Evolutionary conservation across 2,797 vertebrate species (phyloP).

Genomic region (Myotis findleyi): DNA sequence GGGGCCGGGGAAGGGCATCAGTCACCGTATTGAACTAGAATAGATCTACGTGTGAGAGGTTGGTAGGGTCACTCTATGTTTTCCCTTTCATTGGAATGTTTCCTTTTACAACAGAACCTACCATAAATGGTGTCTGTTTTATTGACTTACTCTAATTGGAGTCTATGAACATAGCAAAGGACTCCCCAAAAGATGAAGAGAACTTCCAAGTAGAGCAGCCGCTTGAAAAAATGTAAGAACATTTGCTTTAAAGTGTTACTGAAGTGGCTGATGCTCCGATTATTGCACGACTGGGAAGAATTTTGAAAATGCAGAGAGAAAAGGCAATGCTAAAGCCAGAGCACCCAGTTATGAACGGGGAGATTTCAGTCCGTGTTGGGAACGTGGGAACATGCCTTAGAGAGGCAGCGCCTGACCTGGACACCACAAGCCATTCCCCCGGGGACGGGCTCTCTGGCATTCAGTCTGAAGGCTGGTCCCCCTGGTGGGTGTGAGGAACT

Average conservation of each 20-base stretch:
- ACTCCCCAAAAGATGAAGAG: background rate
- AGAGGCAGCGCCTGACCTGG: rapidly evolving
- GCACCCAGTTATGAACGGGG: too few species aligned
- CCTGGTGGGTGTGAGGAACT: background rate
- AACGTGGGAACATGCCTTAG: rapidly evolving
- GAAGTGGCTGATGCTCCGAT: background rate
- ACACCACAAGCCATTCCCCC: background rate
- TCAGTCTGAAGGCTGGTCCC: background rate
- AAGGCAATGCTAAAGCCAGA: background rate
- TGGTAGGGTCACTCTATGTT: background rate
- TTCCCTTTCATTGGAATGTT: background rate
- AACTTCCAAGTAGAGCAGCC: background rate
- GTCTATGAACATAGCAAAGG: background rate
- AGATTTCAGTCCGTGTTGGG: background rate
- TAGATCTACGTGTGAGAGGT: background rate
- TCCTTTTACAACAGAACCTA: background rate
- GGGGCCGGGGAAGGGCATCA: background rate
- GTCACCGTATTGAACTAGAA: background rate
- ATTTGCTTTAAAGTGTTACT: background rate
- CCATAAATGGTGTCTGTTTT: background rate
- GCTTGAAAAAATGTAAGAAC: background rate
- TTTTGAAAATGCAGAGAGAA: background rate
- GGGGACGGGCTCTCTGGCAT: rapidly evolving
- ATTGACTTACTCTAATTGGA: background rate
- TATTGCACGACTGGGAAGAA: background rate